These are phyloP conservation scores for Istiophorus platypterus DNA, from an alignment of 2,113 vertebrate species.

Conservation along the genomic window DNA sequence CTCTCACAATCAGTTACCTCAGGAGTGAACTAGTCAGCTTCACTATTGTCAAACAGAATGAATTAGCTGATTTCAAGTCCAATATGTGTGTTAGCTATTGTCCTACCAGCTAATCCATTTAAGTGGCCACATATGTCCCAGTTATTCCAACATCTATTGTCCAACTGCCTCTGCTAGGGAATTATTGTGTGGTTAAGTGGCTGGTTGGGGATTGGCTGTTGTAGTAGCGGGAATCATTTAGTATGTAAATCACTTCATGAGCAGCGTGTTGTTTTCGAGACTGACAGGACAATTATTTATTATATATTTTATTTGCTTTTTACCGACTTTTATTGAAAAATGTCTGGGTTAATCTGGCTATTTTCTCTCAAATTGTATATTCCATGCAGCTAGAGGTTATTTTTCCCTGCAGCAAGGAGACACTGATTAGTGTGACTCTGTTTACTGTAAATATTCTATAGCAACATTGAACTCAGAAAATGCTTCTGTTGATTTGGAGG, in stretches of 20 bases:
- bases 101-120: conserved; percentile 37
- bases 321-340: not conserved
- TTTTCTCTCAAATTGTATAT: not conserved
- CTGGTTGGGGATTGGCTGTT: not conserved
- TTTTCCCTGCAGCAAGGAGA: too few relatives aligned
- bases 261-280: not conserved
- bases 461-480: too few relatives aligned
- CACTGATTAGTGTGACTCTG: too few relatives aligned
- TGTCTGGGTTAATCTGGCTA: too few relatives aligned
- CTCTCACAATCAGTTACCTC: conserved; percentile 5
- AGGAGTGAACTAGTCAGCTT: conserved; percentile 3
- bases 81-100: conserved; percentile 32
- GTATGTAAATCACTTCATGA: conserved; percentile 3
- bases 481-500: not conserved
- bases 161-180: not conserved
- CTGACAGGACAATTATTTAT: not conserved
- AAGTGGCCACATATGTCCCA: conserved; percentile 34
- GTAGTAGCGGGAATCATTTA: not conserved
- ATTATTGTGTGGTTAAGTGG: conserved; percentile 12
- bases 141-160: conserved; percentile 8
- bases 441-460: not conserved
- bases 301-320: not conserved
- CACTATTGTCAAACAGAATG: conserved; percentile 16
- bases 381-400: not conserved
- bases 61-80: conserved; percentile 26